Percentiles rank a stretch among this genome's conserved stretches.
These are phyloP conservation scores for Triplophysa rosa DNA, from an alignment of 2,113 vertebrate species.

Conservation along the genomic window DNA sequence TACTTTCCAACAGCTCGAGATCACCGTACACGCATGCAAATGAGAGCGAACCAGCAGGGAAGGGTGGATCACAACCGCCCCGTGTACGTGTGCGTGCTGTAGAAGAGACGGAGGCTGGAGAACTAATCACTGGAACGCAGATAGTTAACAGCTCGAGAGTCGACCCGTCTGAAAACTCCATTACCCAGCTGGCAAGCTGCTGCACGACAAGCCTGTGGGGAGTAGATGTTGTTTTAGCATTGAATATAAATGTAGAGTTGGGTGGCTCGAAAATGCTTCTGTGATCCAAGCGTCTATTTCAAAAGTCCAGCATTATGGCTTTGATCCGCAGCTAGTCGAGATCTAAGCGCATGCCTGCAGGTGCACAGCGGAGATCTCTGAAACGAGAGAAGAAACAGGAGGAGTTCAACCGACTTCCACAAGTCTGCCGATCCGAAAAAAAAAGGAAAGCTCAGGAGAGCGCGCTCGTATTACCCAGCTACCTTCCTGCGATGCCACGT, in stretches of 20 bases:
- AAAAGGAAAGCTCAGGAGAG: conserved; percentile 12
- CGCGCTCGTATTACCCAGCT: conserved; percentile 12
- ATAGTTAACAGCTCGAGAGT: conserved; percentile 60
- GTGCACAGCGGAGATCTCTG: conserved; percentile 45
- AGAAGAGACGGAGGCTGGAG: conserved; percentile 57
- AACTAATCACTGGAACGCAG: conserved; percentile 70
- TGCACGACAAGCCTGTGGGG: conserved; percentile 24
- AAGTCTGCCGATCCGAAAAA: conserved; percentile 30
- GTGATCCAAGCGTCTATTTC: conserved; percentile 49
- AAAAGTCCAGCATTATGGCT: conserved; percentile 56
- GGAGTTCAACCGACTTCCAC: not conserved
- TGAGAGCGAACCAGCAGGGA: conserved; percentile 66
- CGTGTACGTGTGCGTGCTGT: not conserved
- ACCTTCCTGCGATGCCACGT: conserved; percentile 39
- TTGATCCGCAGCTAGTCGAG: conserved; percentile 53
- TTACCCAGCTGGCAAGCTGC: conserved; percentile 62
- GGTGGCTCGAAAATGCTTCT: conserved; percentile 54
- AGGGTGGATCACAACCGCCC: conserved; percentile 68
- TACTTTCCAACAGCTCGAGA: conserved; percentile 71
- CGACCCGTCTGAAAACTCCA: conserved; percentile 71
- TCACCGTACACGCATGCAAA: conserved; percentile 74
- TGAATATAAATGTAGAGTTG: conserved; percentile 46
- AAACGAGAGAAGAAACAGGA: conserved; percentile 30
- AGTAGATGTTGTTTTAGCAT: conserved; percentile 50
- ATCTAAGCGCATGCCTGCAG: conserved; percentile 54